A percentile compares a stretch with the other conserved stretches of the same genome.
Conservation (phyloP, 30 jellyfish, hydroid and myxozoan genomes). For the Aurelia sp. region DNA sequence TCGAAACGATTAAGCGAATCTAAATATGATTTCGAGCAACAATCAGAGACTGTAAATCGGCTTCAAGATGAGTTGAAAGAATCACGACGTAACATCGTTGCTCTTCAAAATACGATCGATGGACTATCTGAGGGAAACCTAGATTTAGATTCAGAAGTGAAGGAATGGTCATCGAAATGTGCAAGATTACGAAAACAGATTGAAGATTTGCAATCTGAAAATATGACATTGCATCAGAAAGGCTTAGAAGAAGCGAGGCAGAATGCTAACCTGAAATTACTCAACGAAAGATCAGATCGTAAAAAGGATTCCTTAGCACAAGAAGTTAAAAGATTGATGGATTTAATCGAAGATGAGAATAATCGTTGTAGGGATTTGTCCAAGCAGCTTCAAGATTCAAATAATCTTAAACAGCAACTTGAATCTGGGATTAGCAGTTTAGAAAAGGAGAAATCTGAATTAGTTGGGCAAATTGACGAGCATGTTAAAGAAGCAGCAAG, state of each 20-base stretch:
- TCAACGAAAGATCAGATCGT: slow-evolving; percentile 59
- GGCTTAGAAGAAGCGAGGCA: slow-evolving; percentile 62
- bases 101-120: slow-evolving; percentile 65
- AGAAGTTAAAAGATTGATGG: slow-evolving; percentile 54
- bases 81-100: slow-evolving; percentile 19
- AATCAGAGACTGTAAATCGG: slow-evolving; percentile 39
- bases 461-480: slow-evolving; percentile 29
- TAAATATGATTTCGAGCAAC: slow-evolving; percentile 51
- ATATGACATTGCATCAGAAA: slow-evolving; percentile 58
- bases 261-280: slow-evolving; percentile 19
- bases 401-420: slow-evolving; percentile 24
- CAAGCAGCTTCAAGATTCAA: slow-evolving; percentile 39
- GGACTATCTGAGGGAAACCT: slow-evolving; percentile 57
- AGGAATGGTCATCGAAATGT: slow-evolving; percentile 66
- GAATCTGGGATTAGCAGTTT: slow-evolving; percentile 33
- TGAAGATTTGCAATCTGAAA: slow-evolving; percentile 65
- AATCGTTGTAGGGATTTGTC: slow-evolving; percentile 54
- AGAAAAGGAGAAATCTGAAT: slow-evolving; percentile 53
- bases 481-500: slow-evolving; percentile 35
- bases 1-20: slow-evolving; percentile 27
- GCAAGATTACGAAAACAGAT: slow-evolving; percentile 54
- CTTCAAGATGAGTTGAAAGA: slow-evolving; percentile 59
- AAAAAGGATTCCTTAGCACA: slow-evolving; percentile 42
- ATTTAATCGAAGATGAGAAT: slow-evolving; percentile 56
- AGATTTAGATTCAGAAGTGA: slow-evolving; percentile 73